phyloP scores from a whole-genome alignment of 2,113 vertebrate genomes.

The Osmerus eperlanus region DNA sequence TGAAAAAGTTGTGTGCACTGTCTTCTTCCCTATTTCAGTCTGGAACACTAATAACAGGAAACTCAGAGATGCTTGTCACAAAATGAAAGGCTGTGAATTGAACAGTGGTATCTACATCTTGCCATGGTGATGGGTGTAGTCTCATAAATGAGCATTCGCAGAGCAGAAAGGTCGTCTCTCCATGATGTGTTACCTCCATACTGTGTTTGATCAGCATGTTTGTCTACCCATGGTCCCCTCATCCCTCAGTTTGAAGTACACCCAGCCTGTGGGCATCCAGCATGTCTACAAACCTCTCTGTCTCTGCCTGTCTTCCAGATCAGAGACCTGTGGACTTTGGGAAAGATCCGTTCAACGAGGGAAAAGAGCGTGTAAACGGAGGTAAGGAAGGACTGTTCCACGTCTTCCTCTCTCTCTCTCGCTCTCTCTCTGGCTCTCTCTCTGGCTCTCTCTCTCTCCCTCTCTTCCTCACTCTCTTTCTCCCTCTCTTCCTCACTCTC shows the following conservation, averaged over 20 bases:
- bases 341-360: constrained; percentile 47
- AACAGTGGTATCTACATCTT: not conserved
- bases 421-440: not conserved
- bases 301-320: constrained; percentile 63
- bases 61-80: too few species aligned
- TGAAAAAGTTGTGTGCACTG: constrained; percentile 70
- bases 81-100: constrained; percentile 10
- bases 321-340: constrained; percentile 68
- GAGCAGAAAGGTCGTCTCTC: too few species aligned
- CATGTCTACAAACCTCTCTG: not conserved
- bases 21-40: not conserved
- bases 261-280: too few species aligned
- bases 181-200: too few species aligned
- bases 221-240: too few species aligned
- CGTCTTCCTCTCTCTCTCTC: not conserved
- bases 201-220: too few species aligned
- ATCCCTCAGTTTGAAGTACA: too few species aligned
- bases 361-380: constrained; percentile 29
- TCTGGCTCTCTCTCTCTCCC: not conserved
- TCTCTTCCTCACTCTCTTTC: too few species aligned
- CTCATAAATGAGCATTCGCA: too few species aligned
- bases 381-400: constrained; percentile 17
- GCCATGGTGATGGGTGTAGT: too few species aligned
- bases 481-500: too few species aligned
- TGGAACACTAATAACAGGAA: not conserved